A percentile compares a stretch with the other conserved stretches of the same genome.
Evolutionary conservation across 1,140 invertebrate species (phyloP).

Genomic region (Aphelenchoides fujianensis): DNA sequence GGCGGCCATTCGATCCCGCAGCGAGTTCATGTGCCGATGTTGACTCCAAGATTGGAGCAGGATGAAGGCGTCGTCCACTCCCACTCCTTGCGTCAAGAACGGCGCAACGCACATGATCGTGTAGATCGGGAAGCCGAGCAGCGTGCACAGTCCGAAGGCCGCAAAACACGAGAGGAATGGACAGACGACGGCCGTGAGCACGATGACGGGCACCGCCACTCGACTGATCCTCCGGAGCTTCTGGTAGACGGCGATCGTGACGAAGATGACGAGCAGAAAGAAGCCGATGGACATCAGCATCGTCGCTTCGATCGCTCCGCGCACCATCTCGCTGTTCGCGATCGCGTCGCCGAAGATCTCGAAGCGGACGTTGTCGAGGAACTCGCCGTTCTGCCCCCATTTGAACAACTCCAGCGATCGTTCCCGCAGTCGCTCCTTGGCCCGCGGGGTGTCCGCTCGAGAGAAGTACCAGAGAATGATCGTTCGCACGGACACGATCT

Average conservation of each 20-base stretch:
- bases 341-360: conserved; percentile 56
- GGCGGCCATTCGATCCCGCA: conserved; percentile 31
- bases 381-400: conserved; percentile 31
- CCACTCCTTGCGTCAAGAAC: conserved; percentile 44
- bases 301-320: conserved; percentile 52
- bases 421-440: conserved; percentile 31
- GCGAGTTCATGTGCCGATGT: conserved; percentile 37
- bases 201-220: conserved; percentile 31
- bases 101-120: conserved; percentile 61
- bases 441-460: conserved; percentile 41
- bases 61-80: conserved; percentile 58
- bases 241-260: conserved; percentile 45
- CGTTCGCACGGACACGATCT: conserved; percentile 36
- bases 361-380: conserved; percentile 41
- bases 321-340: conserved; percentile 51
- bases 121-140: conserved; percentile 54
- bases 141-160: conserved; percentile 57
- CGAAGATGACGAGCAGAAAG: conserved; percentile 51
- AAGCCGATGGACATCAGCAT: conserved; percentile 59
- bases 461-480: conserved; percentile 54
- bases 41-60: conserved; percentile 56
- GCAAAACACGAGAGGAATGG: conserved; percentile 52
- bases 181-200: conserved; percentile 52
- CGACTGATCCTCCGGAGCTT: conserved; percentile 31
- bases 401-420: conserved; percentile 43